Conservation (phyloP, 2,113 vertebrate genomes). For the Bubo blakistoni region DNA sequence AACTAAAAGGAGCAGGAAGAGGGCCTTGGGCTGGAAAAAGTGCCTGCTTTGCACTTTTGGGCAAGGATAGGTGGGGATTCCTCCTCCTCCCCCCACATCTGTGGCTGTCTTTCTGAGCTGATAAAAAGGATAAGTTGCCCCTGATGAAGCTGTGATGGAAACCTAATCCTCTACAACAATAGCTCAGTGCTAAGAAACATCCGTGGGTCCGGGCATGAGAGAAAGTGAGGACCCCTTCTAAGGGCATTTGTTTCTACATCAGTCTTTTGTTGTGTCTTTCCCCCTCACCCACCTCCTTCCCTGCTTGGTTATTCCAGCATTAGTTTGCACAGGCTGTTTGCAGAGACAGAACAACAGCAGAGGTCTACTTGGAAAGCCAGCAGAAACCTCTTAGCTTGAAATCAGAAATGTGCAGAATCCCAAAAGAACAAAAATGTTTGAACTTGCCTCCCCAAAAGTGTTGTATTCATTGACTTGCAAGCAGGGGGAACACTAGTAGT, state of each 20-base stretch:
- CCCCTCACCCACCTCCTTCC: not conserved
- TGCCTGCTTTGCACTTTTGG: not conserved
- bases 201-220: not conserved
- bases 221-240: not conserved
- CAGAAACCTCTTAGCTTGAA: constrained; percentile 24
- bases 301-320: not conserved
- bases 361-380: constrained; percentile 2
- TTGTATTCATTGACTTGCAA: constrained; percentile 45
- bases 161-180: constrained; percentile 16
- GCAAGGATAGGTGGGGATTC: not conserved
- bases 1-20: not conserved
- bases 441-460: constrained; percentile 21
- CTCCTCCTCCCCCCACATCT: rapidly evolving
- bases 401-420: constrained; percentile 15
- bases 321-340: not conserved
- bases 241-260: not conserved
- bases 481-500: not conserved
- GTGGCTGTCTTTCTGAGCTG: not conserved
- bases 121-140: not conserved
- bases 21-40: not conserved
- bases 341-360: not conserved
- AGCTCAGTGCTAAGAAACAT: not conserved
- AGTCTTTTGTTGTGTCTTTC: not conserved
- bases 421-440: constrained; percentile 13
- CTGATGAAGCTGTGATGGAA: constrained; percentile 36